Base-by-base conservation (phyloP, 2,888 invertebrate species). In the Pachydiplax longipennis region DNA sequence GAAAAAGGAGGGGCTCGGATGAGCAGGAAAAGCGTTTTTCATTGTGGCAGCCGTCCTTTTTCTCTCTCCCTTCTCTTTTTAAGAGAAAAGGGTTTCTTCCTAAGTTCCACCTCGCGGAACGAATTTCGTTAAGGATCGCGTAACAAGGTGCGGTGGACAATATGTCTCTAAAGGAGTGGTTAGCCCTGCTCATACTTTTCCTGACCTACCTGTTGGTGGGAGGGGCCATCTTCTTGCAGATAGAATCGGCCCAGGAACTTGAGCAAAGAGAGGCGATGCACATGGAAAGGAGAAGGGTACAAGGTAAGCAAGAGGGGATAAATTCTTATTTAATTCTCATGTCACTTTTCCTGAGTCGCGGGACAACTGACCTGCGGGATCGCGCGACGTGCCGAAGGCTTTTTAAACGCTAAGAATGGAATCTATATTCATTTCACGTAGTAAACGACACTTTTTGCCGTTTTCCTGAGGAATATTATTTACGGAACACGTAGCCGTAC, bases 151-250 rank as follows among this genome's bases (percentile, higher is more conserved):
- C 10, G 48, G 48, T 13, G 48, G 87, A 81, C 94, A 95, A 95
- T 95, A 97, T 97, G 97, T 96, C 97, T 94, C 97, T 96, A 93
- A 97, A 96, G 95, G 97, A 97, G 94, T 96, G 97, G 95, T 95
- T 97, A 92, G 96, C 96, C 92, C 95, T 97, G 94, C 95, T 97
- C 92, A 95, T 96, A 92, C 95, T 97, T 92, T 97, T 97, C 93
- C 95, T 97, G 91, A 95, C 96, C 91, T 97, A 97, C 93, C 94
- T 97, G 92, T 94, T 97, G 92, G 95, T 98, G 91, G 98, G 98
- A 15, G 98, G 98, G n/a, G 96, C 96, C 92, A 96, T 98, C 92
- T 98, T 98, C 94, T 97, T 97, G 94, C 96, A 96, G 93, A 96
- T 98, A 92, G 98, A 98, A 94, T 96, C 96, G 93, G 95, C 95